A percentile compares a stretch with the other conserved stretches of the same genome.
phyloP scores from a whole-genome alignment of 2,113 vertebrate species.

The Pygoscelis adeliae region DNA sequence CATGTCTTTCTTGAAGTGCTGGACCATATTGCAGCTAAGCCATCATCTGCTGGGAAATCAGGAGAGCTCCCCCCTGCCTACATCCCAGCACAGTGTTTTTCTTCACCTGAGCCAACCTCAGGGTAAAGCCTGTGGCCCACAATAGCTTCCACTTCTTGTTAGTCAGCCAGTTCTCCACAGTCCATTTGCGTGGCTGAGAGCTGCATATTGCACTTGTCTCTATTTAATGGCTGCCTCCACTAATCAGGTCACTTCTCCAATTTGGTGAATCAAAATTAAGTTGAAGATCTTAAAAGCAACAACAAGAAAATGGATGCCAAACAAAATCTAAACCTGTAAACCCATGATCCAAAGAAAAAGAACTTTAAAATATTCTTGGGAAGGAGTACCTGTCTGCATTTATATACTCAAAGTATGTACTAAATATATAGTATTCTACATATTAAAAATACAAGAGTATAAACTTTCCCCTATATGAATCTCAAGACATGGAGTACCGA shows the following conservation, averaged over 20 bases:
- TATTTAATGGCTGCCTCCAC: not conserved
- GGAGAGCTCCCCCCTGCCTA: not conserved
- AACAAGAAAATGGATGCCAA: not conserved
- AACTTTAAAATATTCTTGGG: not conserved
- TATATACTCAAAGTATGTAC: not conserved
- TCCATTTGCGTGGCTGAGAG: not conserved
- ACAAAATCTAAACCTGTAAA: not conserved
- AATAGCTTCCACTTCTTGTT: not conserved
- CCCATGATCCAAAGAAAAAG: not conserved
- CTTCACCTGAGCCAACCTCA: constrained; percentile 47
- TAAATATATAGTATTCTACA: not conserved
- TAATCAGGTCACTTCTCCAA: not conserved
- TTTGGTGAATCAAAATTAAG: not conserved
- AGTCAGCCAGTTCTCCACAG: not conserved
- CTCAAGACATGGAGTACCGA: not conserved
- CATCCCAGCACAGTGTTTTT: not conserved
- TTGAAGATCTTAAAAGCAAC: not conserved
- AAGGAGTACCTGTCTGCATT: not conserved
- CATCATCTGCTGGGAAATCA: constrained; percentile 51
- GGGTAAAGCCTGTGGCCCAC: not conserved
- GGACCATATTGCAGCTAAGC: constrained; percentile 49
- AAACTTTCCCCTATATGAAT: not conserved
- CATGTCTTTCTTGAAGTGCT: constrained; percentile 22
- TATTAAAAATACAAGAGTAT: not conserved
- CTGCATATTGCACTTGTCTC: constrained; percentile 21